phyloP scores from a whole-genome alignment of 2,113 vertebrate species.

The Nyctereutes procyonoides region DNA sequence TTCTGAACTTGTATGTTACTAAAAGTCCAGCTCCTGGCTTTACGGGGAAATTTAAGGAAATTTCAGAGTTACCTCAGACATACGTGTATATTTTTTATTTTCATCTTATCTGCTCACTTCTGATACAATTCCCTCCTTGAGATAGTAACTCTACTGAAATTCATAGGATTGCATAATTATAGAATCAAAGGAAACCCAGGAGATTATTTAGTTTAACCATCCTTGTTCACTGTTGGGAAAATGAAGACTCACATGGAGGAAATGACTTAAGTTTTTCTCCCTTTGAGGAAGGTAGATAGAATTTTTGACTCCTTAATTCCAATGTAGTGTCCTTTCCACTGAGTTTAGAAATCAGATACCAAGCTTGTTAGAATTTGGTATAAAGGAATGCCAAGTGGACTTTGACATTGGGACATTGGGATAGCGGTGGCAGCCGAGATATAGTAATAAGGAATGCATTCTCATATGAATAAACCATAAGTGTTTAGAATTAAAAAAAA shows the following conservation, averaged over 20 bases:
- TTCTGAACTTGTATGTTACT: constrained; percentile 1
- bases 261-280: neutral
- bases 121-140: neutral
- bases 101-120: neutral
- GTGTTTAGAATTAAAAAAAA: neutral
- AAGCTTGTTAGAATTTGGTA: neutral
- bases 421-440: neutral
- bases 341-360: constrained; percentile 9
- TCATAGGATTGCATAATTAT: neutral
- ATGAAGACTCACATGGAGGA: neutral
- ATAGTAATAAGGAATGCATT: neutral
- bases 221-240: neutral
- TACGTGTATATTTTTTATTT: neutral
- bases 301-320: constrained; percentile 7
- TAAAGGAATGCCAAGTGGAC: neutral
- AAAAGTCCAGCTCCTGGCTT: neutral
- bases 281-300: neutral
- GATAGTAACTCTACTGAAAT: neutral
- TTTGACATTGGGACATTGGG: too few relatives aligned
- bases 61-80: neutral
- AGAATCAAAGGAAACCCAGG: neutral
- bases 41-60: neutral
- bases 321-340: neutral
- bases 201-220: neutral
- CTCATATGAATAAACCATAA: neutral